A percentile compares a stretch with the other conserved stretches of the same genome.
These are phyloP conservation scores for Euclidia mi DNA, from an alignment of 2,888 invertebrate genomes.

Conservation along the genomic window DNA sequence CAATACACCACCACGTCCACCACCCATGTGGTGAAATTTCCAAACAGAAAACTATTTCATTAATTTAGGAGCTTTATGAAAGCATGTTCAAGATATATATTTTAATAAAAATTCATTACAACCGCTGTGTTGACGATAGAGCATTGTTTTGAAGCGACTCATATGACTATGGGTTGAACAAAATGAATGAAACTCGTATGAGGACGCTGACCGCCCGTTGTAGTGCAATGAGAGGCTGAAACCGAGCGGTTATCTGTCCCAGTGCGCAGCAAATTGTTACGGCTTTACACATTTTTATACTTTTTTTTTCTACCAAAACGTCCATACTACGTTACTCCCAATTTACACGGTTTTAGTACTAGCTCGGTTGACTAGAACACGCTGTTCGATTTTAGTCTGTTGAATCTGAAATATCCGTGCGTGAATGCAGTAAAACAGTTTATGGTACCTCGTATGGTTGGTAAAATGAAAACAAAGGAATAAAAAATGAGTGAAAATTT, in stretches of 20 bases:
- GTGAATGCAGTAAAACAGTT: too few species aligned
- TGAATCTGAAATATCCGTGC: constrained; percentile 1
- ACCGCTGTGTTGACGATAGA: neutral
- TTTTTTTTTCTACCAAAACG: constrained; percentile 4
- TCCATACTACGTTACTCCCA: constrained; percentile 23
- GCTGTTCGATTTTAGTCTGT: neutral
- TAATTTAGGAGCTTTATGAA: too few species aligned
- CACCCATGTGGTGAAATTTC: too few species aligned
- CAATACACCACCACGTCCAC: too few species aligned
- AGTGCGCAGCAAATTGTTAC: constrained; percentile 44
- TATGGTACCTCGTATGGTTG: too few species aligned
- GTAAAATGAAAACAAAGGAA: too few species aligned
- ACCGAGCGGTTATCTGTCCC: constrained; percentile 41
- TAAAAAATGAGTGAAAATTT: too few species aligned
- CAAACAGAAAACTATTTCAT: too few species aligned
- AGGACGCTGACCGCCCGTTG: constrained; percentile 22
- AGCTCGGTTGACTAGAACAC: constrained; percentile 4
- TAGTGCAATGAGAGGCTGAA: constrained; percentile 19
- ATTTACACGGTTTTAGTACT: constrained; percentile 35
- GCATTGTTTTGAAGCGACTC: neutral
- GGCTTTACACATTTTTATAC: constrained; percentile 9
- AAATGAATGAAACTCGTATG: constrained; percentile 34
- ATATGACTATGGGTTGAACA: constrained; percentile 5
- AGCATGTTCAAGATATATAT: constrained; percentile 13
- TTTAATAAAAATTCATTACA: too few species aligned